Evolutionary conservation across 1,140 invertebrate genomes (phyloP), one percentile per base, ranked within the genome.

Genomic region (Pantala flavescens): DNA sequence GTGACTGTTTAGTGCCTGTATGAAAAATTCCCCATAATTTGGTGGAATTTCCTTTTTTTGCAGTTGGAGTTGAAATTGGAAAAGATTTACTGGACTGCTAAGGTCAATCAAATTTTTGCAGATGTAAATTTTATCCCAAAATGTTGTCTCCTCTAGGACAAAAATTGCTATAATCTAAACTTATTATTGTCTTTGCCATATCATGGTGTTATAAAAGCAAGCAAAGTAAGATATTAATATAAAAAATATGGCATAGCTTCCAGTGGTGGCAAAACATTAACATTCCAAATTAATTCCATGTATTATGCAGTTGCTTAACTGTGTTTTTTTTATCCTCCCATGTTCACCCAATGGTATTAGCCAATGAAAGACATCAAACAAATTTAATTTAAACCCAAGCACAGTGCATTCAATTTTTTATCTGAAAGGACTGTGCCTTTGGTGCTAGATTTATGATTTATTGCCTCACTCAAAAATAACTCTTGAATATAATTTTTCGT

Each of bases 221-320:
- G 28, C 19, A 72, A 72, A 72, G 42, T 72, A 72, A 72, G 19
- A 28, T 36, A 72, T 36, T 28, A n/a, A 24, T 72, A 42, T 72
- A 72, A 24, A 72, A 24, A 36, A 42, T 28, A 42, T 72, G 24
- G 42, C 23, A 42, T 72, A 72, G 71, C 71, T 72, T 72, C 71
- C 71, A 36, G 71, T 28, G 71, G 71, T 36, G 71, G 71, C 71
- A 72, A 42, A 36, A 42, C 9, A 72, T 72, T 28, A 72, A 72
- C 71, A 72, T 72, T 72, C 71, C 71, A 72, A 72, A 72, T 72
- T 72, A 72, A 72, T 72, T 72, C 71, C 23, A n/a, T 72, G 42
- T 72, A 72, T 72, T 24, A 72, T 72, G 24, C 19, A 36, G 42
- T 36, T n/a, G 24, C 9, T 72, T 36, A 36, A 72, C 28, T 28